Conservation (phyloP, 2,888 invertebrate genomes). For the Amorpha juglandis region DNA sequence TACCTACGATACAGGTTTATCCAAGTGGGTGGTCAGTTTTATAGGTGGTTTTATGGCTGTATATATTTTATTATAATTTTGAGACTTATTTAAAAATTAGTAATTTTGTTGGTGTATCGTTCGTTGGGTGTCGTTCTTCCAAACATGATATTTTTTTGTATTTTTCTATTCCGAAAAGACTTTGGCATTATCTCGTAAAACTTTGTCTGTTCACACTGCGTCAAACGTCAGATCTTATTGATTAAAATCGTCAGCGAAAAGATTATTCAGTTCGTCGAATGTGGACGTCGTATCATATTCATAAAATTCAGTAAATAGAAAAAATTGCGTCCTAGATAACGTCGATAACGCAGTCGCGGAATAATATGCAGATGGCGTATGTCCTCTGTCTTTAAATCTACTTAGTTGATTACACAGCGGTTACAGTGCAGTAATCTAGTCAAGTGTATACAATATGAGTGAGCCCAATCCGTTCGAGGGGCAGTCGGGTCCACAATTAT, state of each 20-base stretch:
- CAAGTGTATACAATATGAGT: slow-evolving; percentile 55
- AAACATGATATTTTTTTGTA: too few relatives aligned
- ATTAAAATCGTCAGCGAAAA: too few relatives aligned
- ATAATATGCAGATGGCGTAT: slow-evolving; percentile 37
- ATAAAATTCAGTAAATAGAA: neutral
- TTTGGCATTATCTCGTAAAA: too few relatives aligned
- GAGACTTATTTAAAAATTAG: too few relatives aligned
- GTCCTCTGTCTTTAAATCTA: slow-evolving; percentile 46
- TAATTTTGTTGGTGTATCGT: too few relatives aligned
- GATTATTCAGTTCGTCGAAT: neutral
- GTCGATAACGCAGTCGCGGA: neutral
- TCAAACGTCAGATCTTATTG: neutral
- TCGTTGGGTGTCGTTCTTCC: too few relatives aligned
- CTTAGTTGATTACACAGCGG: slow-evolving; percentile 36
- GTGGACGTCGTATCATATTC: neutral
- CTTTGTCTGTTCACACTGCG: too few relatives aligned
- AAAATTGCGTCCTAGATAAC: slow-evolving; percentile 2
- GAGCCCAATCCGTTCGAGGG: slow-evolving; percentile 62
- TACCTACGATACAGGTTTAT: too few relatives aligned
- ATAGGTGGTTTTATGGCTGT: too few relatives aligned
- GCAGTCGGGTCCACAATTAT: slow-evolving; percentile 58
- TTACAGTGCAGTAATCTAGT: slow-evolving; percentile 40
- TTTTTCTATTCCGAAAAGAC: too few relatives aligned
- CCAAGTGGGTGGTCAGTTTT: too few relatives aligned
- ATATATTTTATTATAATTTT: too few relatives aligned